Conservation (phyloP, 2,888 invertebrate species). For the Proisotoma minuta region DNA sequence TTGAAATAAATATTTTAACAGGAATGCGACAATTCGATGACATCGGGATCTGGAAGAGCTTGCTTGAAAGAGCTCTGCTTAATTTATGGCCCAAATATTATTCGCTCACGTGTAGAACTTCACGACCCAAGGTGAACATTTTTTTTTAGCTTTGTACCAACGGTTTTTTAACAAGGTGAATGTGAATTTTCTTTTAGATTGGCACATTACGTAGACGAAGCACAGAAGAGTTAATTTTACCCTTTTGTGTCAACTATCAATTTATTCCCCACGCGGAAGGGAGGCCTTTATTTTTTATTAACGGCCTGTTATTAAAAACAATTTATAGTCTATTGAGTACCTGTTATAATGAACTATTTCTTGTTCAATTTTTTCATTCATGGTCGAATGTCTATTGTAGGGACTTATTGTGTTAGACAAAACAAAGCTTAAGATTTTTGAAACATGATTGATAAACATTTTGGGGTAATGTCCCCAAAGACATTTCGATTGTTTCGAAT, state of each 20-base stretch:
- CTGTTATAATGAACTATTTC: too few species aligned
- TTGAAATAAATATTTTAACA: constrained; percentile 44
- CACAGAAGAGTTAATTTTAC: too few species aligned
- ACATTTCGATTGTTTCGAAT: background rate
- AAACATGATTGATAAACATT: too few species aligned
- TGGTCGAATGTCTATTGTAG: too few species aligned
- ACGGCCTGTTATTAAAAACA: background rate
- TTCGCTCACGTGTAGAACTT: constrained; percentile 55
- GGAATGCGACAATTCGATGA: constrained; percentile 55
- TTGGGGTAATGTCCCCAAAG: background rate
- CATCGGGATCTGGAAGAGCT: constrained; percentile 54
- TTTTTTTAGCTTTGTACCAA: too few species aligned
- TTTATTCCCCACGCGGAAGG: background rate
- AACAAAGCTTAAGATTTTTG: too few species aligned
- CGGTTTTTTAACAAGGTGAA: too few species aligned
- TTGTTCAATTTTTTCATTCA: too few species aligned
- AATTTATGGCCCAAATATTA: constrained; percentile 55
- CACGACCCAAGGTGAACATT: constrained; percentile 52
- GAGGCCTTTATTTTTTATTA: background rate
- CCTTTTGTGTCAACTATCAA: background rate
- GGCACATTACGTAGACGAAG: background rate
- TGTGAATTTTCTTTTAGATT: too few species aligned
- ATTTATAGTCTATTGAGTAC: background rate
- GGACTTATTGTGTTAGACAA: too few species aligned
- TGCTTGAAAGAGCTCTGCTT: constrained; percentile 53